Percentiles rank a stretch among this genome's conserved stretches.
Evolutionary conservation across 2,113 vertebrate genomes (phyloP).

Genomic region (Corythaixoides concolor): DNA sequence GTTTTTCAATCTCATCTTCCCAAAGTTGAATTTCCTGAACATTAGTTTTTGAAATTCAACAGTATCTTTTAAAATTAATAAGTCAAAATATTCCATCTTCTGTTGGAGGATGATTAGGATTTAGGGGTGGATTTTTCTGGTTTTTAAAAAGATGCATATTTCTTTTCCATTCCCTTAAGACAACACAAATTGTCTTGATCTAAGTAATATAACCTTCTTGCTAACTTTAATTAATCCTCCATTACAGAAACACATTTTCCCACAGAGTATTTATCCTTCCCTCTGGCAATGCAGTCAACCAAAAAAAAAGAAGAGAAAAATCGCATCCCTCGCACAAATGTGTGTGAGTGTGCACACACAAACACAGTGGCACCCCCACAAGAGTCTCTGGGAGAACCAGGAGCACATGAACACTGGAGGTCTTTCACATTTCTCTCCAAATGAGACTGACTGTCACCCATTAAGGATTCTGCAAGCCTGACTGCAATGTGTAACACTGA

Average conservation of each 20-base stretch:
- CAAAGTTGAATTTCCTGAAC: background rate
- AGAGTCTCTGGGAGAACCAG: background rate
- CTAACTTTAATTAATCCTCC: conserved; percentile 45
- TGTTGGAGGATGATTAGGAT: background rate
- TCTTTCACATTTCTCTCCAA: background rate
- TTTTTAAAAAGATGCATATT: background rate
- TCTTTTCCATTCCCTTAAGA: background rate
- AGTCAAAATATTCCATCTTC: background rate
- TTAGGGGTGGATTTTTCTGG: background rate
- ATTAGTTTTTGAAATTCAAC: background rate
- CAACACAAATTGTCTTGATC: background rate
- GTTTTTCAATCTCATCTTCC: background rate
- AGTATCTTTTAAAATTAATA: background rate
- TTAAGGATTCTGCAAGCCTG: background rate
- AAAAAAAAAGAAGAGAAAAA: background rate
- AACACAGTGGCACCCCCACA: background rate
- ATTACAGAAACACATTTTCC: background rate
- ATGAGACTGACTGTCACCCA: background rate
- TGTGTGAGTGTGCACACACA: background rate
- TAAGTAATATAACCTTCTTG: conserved; percentile 19
- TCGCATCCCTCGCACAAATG: background rate
- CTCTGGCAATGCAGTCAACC: conserved; percentile 17
- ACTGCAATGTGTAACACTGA: background rate
- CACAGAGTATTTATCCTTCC: too few species aligned
- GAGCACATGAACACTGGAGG: background rate